Evolutionary conservation across 2,888 invertebrate genomes (phyloP).

Genomic region (Ormyrus labotus): DNA sequence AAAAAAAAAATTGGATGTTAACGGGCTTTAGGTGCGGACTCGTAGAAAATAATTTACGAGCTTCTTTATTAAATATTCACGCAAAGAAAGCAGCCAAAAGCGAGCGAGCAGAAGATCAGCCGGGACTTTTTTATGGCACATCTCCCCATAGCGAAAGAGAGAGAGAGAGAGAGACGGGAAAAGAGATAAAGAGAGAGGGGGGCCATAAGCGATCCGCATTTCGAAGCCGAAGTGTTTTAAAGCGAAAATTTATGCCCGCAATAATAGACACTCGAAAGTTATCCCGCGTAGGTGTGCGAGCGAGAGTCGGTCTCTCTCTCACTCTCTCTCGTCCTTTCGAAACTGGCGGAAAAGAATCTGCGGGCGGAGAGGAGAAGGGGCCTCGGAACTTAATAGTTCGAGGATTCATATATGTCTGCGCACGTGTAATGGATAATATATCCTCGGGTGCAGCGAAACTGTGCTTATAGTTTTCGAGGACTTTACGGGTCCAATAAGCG

Average conservation of each 20-base stretch:
- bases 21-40: slow-evolving; percentile 2
- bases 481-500: slow-evolving; percentile 45
- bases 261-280: slow-evolving; percentile 46
- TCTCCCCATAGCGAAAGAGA: background rate
- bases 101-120: background rate
- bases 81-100: background rate
- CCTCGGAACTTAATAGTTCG: slow-evolving; percentile 25
- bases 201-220: background rate
- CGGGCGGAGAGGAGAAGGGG: background rate
- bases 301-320: background rate
- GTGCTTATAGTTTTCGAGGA: slow-evolving; percentile 49
- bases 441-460: slow-evolving; percentile 7
- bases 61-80: slow-evolving; percentile 43
- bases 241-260: slow-evolving; percentile 44
- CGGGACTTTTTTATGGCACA: slow-evolving; percentile 19
- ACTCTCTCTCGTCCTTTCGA: background rate
- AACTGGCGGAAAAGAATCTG: background rate
- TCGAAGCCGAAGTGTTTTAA: slow-evolving; percentile 14
- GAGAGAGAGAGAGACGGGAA: too few species aligned
- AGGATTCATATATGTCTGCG: slow-evolving; percentile 18
- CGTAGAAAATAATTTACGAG: slow-evolving; percentile 41
- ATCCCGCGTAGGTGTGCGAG: background rate
- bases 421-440: slow-evolving; percentile 26
- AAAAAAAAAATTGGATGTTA: slow-evolving; percentile 32
- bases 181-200: background rate